These are phyloP conservation scores for Myocastor coypus DNA, from an alignment of 2,113 vertebrate species.

Conservation along the genomic window DNA sequence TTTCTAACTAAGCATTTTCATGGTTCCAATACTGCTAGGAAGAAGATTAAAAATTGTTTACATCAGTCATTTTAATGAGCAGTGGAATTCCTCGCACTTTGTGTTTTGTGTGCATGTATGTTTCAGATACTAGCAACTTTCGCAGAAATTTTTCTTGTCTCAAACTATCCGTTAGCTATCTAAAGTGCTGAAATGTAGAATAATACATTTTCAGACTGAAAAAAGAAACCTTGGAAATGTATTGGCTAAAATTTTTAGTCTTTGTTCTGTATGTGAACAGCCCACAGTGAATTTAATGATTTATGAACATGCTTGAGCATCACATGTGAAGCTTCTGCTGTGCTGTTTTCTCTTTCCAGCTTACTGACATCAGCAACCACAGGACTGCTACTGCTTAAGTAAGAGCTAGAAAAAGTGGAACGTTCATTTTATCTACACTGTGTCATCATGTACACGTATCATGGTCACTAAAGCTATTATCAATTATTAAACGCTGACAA, in stretches of 20 bases:
- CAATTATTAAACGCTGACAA: neutral
- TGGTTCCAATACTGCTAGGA: neutral
- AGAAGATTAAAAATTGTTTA: neutral
- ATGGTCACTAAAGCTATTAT: neutral
- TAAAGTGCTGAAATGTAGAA: conserved; percentile 25
- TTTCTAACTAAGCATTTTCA: neutral
- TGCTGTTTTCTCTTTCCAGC: neutral
- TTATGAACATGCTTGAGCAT: neutral
- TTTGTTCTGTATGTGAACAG: neutral
- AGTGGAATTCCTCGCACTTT: neutral
- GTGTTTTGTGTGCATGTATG: neutral
- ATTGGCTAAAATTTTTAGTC: conserved; percentile 4
- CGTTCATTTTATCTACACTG: neutral
- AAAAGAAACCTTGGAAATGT: neutral
- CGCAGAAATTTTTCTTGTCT: neutral
- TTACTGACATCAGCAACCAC: neutral
- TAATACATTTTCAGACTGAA: neutral
- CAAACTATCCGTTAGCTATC: neutral
- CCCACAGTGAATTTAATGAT: neutral
- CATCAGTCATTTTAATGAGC: neutral
- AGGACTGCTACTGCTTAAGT: neutral
- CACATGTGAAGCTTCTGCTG: neutral
- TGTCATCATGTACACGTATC: neutral
- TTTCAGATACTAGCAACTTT: neutral
- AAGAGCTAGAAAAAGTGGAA: neutral